Evolutionary conservation across 2,113 vertebrate genomes (phyloP), one percentile per base, ranked within the genome.

Genomic region (Alosa alosa): DNA sequence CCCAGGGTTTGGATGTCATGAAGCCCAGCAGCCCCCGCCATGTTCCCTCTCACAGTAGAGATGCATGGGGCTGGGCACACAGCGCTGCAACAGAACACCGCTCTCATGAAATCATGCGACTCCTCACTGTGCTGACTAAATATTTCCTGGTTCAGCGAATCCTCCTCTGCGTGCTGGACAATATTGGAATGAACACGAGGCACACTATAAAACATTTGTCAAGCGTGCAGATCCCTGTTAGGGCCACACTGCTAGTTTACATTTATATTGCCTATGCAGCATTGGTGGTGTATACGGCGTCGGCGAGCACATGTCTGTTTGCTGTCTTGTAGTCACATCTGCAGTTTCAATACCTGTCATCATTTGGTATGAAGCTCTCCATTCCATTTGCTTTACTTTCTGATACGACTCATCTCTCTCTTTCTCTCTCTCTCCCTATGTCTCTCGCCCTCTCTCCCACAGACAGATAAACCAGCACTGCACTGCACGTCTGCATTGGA

Each of bases 1-100:
- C 78, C 46, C 81, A 78, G 39, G 68, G 57, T 84, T 86, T 86
- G 50, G 83, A 78, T 87, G 46, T 81, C 81, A 85, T 25, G 85
- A 72, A 86, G 81, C 22, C 49, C 57, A 25, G 8, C 22, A 31
- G 6, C 13, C 72, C 11, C 11, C 25, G 31, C 22, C 3, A 39
- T 13, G 25, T 8, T 78, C 31, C 25, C 72, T 78, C 72, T 13
- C 72, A 15, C 36, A 39, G 72, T 13, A 39, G 72, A 78, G 0
- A 11, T 39, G 11, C 72, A 78, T 78, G 31, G 36, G 72, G 17
- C 72, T 36, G 3, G 4, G 36, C 17, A 78, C 36, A 6, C 31
- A 36, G 72, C 31, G 15, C 31, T 15, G 72, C 15, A 39, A 78
- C 72, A 78, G 10, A 78, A 36, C 36, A 17, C 72, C 31, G 4